Evolutionary conservation across 2,888 invertebrate species (phyloP).

Genomic region (Tigriopus californicus): DNA sequence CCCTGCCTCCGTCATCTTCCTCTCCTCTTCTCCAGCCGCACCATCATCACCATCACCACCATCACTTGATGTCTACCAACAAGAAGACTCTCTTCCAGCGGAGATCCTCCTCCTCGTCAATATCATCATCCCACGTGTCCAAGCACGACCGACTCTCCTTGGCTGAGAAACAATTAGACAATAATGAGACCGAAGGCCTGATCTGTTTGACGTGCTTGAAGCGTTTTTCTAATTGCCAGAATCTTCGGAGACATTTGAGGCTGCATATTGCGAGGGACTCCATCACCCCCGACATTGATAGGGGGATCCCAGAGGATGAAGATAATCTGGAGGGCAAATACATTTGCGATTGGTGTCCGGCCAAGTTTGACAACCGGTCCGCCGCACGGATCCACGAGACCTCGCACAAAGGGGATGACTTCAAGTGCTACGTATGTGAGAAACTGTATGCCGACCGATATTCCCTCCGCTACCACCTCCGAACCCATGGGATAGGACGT

Average conservation of each 20-base stretch:
- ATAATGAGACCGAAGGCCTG: conserved; percentile 13
- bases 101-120: too few species aligned
- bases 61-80: too few species aligned
- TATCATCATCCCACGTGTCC: not conserved
- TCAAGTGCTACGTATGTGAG: conserved; percentile 11
- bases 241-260: conserved; percentile 13
- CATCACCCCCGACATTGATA: conserved; percentile 9
- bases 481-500: conserved; percentile 14
- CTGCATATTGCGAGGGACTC: conserved; percentile 14
- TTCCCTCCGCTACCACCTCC: conserved; percentile 13
- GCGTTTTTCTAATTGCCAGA: conserved; percentile 15
- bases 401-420: conserved; percentile 5
- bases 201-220: conserved; percentile 15
- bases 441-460: conserved; percentile 14
- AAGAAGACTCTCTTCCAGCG: too few species aligned
- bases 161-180: conserved; percentile 14
- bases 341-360: conserved; percentile 15
- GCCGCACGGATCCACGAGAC: conserved; percentile 11
- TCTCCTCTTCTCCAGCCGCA: too few species aligned
- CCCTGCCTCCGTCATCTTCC: too few species aligned
- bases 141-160: conserved; percentile 6
- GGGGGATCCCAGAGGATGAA: not conserved
- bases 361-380: conserved; percentile 12
- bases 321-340: not conserved
- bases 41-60: too few species aligned